Conservation (phyloP, 2,113 vertebrate species). For the Aphyosemion australe region DNA sequence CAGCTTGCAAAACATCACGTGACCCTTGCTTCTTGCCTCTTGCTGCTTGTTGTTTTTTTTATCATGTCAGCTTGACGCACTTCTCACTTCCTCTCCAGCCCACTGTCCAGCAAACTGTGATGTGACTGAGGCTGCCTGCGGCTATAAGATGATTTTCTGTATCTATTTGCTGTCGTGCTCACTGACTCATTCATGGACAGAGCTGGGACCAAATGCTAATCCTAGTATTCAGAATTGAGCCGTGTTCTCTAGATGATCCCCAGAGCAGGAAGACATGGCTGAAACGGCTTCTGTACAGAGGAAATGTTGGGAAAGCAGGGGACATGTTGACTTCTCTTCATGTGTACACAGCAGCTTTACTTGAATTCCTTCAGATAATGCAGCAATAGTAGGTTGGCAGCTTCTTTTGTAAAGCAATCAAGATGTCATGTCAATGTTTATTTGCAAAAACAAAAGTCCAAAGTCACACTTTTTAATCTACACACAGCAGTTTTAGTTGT, state of each 20-base stretch:
- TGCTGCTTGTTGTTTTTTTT: conserved; percentile 35
- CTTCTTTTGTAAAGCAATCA: background rate
- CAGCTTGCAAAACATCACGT: background rate
- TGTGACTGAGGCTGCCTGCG: conserved; percentile 50
- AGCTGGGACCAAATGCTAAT: conserved; percentile 66
- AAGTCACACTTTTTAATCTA: background rate
- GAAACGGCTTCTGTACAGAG: conserved; percentile 24
- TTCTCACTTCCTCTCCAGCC: conserved; percentile 53
- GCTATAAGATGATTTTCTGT: conserved; percentile 64
- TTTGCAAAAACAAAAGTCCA: background rate
- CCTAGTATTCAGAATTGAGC: conserved; percentile 61
- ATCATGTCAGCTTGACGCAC: conserved; percentile 58
- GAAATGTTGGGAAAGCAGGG: conserved; percentile 6
- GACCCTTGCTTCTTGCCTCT: conserved; percentile 20
- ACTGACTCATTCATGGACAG: conserved; percentile 61
- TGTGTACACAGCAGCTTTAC: conserved; percentile 6
- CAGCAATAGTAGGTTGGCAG: conserved; percentile 10
- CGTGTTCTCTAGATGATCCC: conserved; percentile 36
- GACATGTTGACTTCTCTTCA: background rate
- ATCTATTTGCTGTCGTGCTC: conserved; percentile 39
- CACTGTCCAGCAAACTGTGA: conserved; percentile 64
- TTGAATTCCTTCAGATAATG: conserved; percentile 10
- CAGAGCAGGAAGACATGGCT: conserved; percentile 32
- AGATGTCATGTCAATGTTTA: background rate
- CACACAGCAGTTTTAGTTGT: too few species aligned